These are phyloP conservation scores for Myopa tessellatipennis DNA, from an alignment of 2,888 invertebrate species.

Conservation along the genomic window DNA sequence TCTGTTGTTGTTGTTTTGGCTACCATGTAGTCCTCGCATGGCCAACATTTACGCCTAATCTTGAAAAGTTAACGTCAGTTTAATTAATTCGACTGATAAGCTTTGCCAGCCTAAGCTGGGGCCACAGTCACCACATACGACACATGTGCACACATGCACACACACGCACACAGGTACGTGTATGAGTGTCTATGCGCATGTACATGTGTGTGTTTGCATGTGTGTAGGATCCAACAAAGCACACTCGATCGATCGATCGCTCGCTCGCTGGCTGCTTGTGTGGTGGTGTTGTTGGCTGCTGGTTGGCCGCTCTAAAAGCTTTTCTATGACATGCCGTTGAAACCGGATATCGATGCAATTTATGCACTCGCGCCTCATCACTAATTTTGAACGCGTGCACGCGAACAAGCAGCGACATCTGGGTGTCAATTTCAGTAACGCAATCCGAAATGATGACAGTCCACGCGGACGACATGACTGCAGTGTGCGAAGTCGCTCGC, in stretches of 20 bases:
- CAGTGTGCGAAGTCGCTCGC: not conserved
- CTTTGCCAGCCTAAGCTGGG: not conserved
- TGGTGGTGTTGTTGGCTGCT: not conserved
- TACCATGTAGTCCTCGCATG: not conserved
- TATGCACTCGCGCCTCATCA: conserved; percentile 11
- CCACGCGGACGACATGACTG: conserved; percentile 11
- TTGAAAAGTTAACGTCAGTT: conserved; percentile 27
- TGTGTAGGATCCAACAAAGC: too few species aligned
- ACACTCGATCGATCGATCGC: not conserved
- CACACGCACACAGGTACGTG: not conserved
- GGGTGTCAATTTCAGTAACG: conserved; percentile 33
- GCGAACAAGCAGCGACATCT: conserved; percentile 34
- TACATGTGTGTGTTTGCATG: not conserved
- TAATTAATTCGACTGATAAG: conserved; percentile 31
- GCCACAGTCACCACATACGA: not conserved
- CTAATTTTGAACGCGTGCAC: conserved; percentile 23
- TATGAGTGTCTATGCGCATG: not conserved
- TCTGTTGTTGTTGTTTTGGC: not conserved
- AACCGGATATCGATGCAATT: conserved; percentile 2
- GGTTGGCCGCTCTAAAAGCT: not conserved
- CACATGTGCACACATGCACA: not conserved
- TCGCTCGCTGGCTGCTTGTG: not conserved
- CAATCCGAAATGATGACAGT: conserved; percentile 31
- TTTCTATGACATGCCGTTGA: not conserved
- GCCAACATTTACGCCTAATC: conserved; percentile 19